Base-by-base conservation (phyloP, 1,140 invertebrate species). In the Pantala flavescens region DNA sequence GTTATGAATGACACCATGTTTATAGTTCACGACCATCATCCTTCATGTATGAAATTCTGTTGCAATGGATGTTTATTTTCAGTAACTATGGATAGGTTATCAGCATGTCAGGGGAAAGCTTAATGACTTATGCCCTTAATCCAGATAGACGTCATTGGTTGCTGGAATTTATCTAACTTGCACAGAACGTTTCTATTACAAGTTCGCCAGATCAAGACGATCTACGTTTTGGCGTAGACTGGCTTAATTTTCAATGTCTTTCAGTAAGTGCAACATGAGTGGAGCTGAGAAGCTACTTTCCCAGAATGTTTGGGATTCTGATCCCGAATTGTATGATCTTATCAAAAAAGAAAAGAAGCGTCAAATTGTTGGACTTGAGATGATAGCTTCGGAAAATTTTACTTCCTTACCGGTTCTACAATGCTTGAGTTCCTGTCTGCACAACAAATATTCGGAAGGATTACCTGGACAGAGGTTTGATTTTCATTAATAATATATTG, bases 391-490 rank as follows among this genome's bases (percentile, higher is more conserved):
- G 74, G 96, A 98, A 84, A 99, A 99, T 84, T 98, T 98, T 81
- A 97, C 97, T 43, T 97, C 95, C 16, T 82, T 93, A 49, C 89
- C 96, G 74, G 97, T 98, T 7, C 84, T 96, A 23, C 94, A 99
- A 81, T 93, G 92, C 78, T 84, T 99, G 1, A 89, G 94, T 78
- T 96, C 95, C 24, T 98, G 94, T 83, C 85, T 99, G 63, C 93
- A 94, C 78, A 99, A 99, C 83, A 99, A 99, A 87, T 99, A 99
- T 83, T 98, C 96, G 0, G 97, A 99, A 84, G 97, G 97, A 42
- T 88, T 96, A 80, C 95, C 96, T 43, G 89, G 92, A 74, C 87
- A 89, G 81, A 90, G 93, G 92, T 94, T 82, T 83, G 78, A 76
- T 71, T 70, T 71, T 21, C 72, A 70, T 70, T 42, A n/a, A n/a